These are phyloP conservation scores for Erpetoichthys calabaricus DNA, from an alignment of 2,797 vertebrate genomes.

Conservation along the genomic window DNA sequence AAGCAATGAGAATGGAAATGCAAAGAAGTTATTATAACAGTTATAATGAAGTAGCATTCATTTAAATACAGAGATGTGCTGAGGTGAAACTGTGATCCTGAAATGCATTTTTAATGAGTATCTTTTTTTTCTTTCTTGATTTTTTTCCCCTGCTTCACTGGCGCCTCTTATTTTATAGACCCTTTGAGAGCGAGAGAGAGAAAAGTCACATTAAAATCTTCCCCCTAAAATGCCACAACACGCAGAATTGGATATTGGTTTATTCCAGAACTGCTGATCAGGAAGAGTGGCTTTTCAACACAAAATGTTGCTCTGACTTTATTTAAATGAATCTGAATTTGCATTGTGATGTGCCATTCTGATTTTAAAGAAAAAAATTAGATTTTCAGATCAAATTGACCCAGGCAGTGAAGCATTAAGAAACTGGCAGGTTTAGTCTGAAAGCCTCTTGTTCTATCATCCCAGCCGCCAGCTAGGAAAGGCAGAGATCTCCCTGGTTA, in stretches of 20 bases:
- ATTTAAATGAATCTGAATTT: constrained; percentile 99
- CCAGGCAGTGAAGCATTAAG: constrained; percentile 98
- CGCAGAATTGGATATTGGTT: constrained; percentile 97
- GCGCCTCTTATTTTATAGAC: constrained; percentile 94
- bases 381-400: constrained; percentile 99
- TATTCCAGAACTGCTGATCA: constrained; percentile 99
- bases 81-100: constrained; percentile 95
- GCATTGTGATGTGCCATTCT: constrained; percentile 99
- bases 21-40: constrained; percentile 97
- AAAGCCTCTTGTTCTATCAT: constrained; percentile 96
- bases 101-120: constrained; percentile 99
- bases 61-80: constrained; percentile 99
- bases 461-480: constrained; percentile 64
- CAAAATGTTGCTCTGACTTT: constrained; percentile 98
- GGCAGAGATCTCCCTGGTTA: constrained; percentile 42
- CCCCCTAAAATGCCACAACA: constrained; percentile 97
- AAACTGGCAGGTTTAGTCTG: constrained; percentile 94
- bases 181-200: constrained; percentile 58
- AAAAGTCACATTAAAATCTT: constrained; percentile 86
- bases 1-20: constrained; percentile 96
- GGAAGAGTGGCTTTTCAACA: constrained; percentile 99
- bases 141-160: constrained; percentile 98
- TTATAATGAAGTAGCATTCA: constrained; percentile 98
- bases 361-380: constrained; percentile 98
- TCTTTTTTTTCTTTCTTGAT: constrained; percentile 63